Conservation (phyloP, 2,888 invertebrate species). For the Branchellion lobata region DNA sequence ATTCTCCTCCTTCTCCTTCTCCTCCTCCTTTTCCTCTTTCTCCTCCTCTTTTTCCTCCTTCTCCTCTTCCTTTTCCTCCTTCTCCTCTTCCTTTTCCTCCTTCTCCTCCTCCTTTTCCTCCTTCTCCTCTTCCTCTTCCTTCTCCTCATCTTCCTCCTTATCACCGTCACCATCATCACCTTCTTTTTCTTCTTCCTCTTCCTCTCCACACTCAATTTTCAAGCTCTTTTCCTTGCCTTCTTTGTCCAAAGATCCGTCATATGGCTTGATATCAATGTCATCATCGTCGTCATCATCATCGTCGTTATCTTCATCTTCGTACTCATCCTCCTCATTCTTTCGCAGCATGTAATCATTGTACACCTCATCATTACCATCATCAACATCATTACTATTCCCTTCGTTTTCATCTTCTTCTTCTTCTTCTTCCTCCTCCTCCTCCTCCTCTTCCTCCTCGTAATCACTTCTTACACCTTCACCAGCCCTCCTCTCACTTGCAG, state of each 20-base stretch:
- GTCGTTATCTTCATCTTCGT: slow-evolving; percentile 23
- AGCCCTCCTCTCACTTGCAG: neutral
- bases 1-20: neutral
- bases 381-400: neutral
- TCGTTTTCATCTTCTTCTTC: neutral
- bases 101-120: neutral
- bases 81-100: neutral
- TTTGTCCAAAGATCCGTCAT: slow-evolving; percentile 13
- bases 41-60: slow-evolving; percentile 14
- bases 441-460: slow-evolving; percentile 28
- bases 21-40: neutral
- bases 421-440: slow-evolving; percentile 21
- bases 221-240: neutral
- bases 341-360: neutral
- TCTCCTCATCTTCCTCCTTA: slow-evolving; percentile 11
- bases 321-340: neutral
- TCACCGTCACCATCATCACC: too few species aligned
- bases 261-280: neutral
- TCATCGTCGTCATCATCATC: slow-evolving; percentile 42
- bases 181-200: slow-evolving; percentile 13
- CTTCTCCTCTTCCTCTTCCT: neutral
- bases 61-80: neutral
- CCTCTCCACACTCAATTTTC: neutral
- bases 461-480: neutral
- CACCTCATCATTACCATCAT: neutral